Evolutionary conservation across 2,113 vertebrate genomes (phyloP).

Genomic region (Vimba vimba): DNA sequence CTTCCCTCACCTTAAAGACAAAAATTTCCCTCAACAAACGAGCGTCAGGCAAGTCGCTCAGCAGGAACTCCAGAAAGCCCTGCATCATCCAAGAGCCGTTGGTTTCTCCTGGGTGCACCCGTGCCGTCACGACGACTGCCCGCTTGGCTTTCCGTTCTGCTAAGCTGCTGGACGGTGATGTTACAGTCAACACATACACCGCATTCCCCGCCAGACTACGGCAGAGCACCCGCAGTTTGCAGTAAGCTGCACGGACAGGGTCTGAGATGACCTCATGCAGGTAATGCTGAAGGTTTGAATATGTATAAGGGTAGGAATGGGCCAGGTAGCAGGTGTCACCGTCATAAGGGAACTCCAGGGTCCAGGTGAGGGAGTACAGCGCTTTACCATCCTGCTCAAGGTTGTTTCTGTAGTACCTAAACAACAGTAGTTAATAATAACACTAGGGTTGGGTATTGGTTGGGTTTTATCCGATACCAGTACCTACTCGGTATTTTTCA

Average conservation of each 20-base stretch:
- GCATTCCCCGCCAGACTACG: conserved; percentile 87
- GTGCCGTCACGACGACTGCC: conserved; percentile 85
- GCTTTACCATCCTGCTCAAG: conserved; percentile 53
- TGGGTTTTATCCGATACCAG: too few relatives aligned
- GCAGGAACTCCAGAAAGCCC: conserved; percentile 88
- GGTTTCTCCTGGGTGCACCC: conserved; percentile 89
- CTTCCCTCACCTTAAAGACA: conserved; percentile 81
- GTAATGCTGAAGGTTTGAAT: conserved; percentile 84
- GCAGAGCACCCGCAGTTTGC: conserved; percentile 82
- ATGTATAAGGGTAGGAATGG: conserved; percentile 92
- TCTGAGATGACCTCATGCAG: conserved; percentile 73
- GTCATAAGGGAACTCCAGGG: conserved; percentile 79
- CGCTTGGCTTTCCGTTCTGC: conserved; percentile 69
- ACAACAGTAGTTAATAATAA: not conserved
- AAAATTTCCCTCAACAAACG: conserved; percentile 85
- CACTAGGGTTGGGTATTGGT: too few relatives aligned
- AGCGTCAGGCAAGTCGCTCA: conserved; percentile 82
- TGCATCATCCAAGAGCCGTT: conserved; percentile 90
- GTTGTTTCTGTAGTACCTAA: conserved; percentile 76
- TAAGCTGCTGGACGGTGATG: conserved; percentile 62
- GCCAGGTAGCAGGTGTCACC: conserved; percentile 89
- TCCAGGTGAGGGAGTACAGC: conserved; percentile 86
- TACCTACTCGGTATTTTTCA: too few relatives aligned
- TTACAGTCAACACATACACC: conserved; percentile 84
- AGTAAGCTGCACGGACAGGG: conserved; percentile 74